These are phyloP conservation scores for Allobates femoralis DNA, from an alignment of 2,797 vertebrate genomes.

Conservation along the genomic window DNA sequence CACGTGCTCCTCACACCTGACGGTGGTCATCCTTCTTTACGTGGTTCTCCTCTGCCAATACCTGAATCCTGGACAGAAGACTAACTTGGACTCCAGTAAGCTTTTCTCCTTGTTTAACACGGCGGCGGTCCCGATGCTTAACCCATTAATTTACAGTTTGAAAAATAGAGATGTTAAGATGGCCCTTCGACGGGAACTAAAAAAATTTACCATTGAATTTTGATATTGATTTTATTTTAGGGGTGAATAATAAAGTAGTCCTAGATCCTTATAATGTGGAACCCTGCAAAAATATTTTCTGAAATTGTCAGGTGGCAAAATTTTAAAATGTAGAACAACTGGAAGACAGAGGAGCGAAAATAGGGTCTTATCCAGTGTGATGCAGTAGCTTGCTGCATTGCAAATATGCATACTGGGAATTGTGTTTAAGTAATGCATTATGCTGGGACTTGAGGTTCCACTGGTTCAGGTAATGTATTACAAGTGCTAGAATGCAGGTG, in stretches of 20 bases:
- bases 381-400: no score
- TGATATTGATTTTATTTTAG: background rate
- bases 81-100: constrained; percentile 30
- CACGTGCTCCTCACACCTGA: constrained; percentile 36
- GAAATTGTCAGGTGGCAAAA: background rate
- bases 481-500: no score
- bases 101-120: constrained; percentile 25
- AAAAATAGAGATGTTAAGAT: constrained; percentile 22
- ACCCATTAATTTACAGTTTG: constrained; percentile 19
- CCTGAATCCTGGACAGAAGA: background rate
- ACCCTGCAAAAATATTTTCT: background rate
- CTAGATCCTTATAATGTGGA: no score
- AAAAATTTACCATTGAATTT: background rate
- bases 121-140: background rate
- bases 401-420: no score
- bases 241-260: background rate
- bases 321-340: no score
- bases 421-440: no score
- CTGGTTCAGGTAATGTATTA: no score
- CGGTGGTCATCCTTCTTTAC: constrained; percentile 45
- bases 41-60: constrained; percentile 39
- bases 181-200: background rate
- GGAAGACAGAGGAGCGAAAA: no score
- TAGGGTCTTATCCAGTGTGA: no score
- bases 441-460: no score